Percentiles rank a stretch among this genome's conserved stretches.
Evolutionary conservation across 2,797 vertebrate genomes (phyloP).

Genomic region (Mycteria americana): DNA sequence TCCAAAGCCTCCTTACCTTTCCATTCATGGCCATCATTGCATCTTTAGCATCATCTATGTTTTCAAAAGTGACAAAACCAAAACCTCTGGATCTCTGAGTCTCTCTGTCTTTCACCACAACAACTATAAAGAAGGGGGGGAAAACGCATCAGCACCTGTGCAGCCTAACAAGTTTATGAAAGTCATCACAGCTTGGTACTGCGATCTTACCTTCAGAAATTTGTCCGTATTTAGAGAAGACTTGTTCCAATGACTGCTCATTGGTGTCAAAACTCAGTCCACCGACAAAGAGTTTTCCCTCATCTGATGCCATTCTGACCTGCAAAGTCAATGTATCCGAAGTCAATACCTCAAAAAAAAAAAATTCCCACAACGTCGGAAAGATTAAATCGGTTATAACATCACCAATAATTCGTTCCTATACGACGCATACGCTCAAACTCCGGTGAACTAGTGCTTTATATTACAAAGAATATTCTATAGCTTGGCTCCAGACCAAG

Average conservation of each 20-base stretch:
- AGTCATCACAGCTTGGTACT: fast-evolving
- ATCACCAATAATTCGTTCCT: fast-evolving
- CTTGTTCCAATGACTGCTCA: constrained; percentile 88
- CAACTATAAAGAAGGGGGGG: constrained; percentile 72
- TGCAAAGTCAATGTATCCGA: neutral
- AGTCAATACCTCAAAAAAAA: neutral
- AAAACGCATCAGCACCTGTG: fast-evolving
- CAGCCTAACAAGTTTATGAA: fast-evolving
- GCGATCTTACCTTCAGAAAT: constrained; percentile 85
- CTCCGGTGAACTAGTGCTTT: fast-evolving
- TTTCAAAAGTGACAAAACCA: constrained; percentile 94
- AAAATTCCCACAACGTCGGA: fast-evolving
- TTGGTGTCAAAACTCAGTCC: constrained; percentile 95
- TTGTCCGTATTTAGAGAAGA: constrained; percentile 92
- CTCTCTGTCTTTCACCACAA: constrained; percentile 94
- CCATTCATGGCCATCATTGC: constrained; percentile 94
- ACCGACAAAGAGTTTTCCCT: constrained; percentile 94
- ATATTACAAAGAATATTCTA: fast-evolving
- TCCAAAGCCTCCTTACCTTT: constrained; percentile 79
- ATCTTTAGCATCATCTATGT: constrained; percentile 90
- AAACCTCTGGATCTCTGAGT: constrained; percentile 91
- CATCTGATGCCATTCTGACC: constrained; percentile 85
- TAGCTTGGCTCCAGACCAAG: fast-evolving
- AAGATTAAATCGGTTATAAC: fast-evolving
- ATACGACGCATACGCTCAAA: fast-evolving